Base-by-base conservation (phyloP, 2,113 vertebrate genomes). In the Scolopax mira region DNA sequence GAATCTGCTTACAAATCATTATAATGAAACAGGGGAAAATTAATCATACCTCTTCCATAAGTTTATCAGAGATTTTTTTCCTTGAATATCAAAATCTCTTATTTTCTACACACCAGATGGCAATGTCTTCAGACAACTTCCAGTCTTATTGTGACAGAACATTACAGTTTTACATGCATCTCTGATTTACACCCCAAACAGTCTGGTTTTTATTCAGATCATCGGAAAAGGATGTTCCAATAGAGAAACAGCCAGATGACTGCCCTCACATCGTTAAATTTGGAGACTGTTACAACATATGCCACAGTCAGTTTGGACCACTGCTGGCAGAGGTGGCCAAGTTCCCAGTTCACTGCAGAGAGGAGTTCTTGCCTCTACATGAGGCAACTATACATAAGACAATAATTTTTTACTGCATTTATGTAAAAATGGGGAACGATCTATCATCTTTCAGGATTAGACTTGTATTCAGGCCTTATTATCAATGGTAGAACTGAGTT, bases 61-160 rank as follows among this genome's bases (percentile, higher is more conserved):
- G 22, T 84, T 55, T 75, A 22, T 13, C 62, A 46, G 35, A 75
- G 42, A 8, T 25, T 62, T 89, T 88, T 80, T 37, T 0, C 42
- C 33, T 71, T 1, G 1, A 64, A 77, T 51, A 86, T 67, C 18
- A 94, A 88, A 78, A 92, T 67, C 46, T 57, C 61, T 18, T 79
- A 9, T 74, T 86, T 88, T 81, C 77, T 78, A 31, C 14, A 37
- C 49, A 51, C 42, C 77, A 94, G 73, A 93, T 81, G 61, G 89
- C 64, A 93, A 93, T 44, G 57, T 93, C 85, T 93, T 93, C 85
- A 91, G 85, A 90, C 51, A 85, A 41, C 55, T 93, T 85, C 52
- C 51, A 90, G 55, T 42, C 58, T 84, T 67, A 78, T 13, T 84
- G 90, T 25, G 61, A 82, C 67, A 74, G 93, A 92, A 54, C 42